Evolutionary conservation across 2,888 invertebrate species (phyloP).

Genomic region (Hypena proboscidalis): DNA sequence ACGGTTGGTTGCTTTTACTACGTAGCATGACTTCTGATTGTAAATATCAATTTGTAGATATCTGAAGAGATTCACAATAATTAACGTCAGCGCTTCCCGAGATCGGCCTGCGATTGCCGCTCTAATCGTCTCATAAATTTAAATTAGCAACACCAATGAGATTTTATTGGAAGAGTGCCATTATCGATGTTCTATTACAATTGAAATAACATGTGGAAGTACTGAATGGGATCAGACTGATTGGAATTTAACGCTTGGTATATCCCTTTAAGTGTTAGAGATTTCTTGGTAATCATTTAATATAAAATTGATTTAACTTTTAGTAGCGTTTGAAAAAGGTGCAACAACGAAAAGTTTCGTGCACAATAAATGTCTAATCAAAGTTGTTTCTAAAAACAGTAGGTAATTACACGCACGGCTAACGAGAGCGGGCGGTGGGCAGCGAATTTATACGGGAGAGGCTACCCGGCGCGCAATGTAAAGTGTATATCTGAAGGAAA

Average conservation of each 20-base stretch:
- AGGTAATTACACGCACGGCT: conserved; percentile 73
- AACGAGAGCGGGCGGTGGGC: conserved; percentile 62
- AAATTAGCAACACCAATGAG: conserved; percentile 81
- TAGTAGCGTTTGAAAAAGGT: neutral
- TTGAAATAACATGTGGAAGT: conserved; percentile 15
- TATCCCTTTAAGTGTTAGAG: neutral
- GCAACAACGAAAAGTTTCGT: conserved; percentile 1
- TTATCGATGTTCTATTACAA: conserved; percentile 48
- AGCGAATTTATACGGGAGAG: conserved; percentile 55
- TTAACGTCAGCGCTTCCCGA: conserved; percentile 60
- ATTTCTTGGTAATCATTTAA: neutral
- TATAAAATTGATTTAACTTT: neutral
- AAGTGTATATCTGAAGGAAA: conserved; percentile 80
- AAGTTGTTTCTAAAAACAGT: conserved; percentile 65
- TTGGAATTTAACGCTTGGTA: neutral
- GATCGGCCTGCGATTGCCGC: conserved; percentile 66
- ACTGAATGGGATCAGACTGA: neutral
- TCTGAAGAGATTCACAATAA: conserved; percentile 34
- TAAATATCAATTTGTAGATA: conserved; percentile 32
- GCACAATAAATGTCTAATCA: conserved; percentile 55
- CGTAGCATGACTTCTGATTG: conserved; percentile 26
- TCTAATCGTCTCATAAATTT: conserved; percentile 83
- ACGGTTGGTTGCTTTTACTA: conserved; percentile 14
- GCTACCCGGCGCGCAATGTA: conserved; percentile 62
- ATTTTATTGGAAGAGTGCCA: conserved; percentile 78